Evolutionary conservation across 2,888 invertebrate genomes (phyloP), one percentile per base, ranked within the genome.

Genomic region (Platypus cylindrus): DNA sequence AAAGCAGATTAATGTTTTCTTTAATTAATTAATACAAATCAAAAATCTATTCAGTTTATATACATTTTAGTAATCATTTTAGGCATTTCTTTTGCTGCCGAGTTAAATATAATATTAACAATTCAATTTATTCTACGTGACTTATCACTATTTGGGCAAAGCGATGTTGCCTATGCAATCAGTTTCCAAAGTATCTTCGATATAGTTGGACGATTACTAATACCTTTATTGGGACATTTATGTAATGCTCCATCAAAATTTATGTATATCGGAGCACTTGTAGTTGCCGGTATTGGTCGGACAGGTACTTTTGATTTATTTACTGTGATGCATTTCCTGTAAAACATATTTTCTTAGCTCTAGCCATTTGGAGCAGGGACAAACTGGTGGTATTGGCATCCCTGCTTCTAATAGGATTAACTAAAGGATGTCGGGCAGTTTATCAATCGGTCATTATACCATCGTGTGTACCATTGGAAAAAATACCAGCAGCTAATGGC

Each of bases 51-150:
- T n/a, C n/a, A n/a, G n/a, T n/a, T n/a, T n/a, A n/a, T n/a, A n/a
- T n/a, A n/a, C n/a, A n/a, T n/a, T n/a, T n/a, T n/a, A n/a, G n/a
- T n/a, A n/a, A n/a, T n/a, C 13, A 30, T 31, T 37, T 52, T 62
- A 51, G 59, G 62, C n/a, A 43, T 67, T 12, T 64, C 60, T 15
- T 65, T 63, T 37, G 65, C 63, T 13, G 58, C 66, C 2, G 67
- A 67, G 45, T 49, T 63, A 3, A 67, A 67, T 46, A 62, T 64
- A 27, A 57, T 63, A 33, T 43, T 65, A 11, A 63, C 66, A 59
- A 58, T 59, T 23, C 64, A 66, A 16, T 65, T 66, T 37, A 59
- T 67, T 15, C 47, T 67, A 12, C 46, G 55, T 3, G 57, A 59
- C 39, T 48, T 66, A 15, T 53, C 60, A 1, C 45, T 48, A 1